phyloP scores from a whole-genome alignment of 2,888 invertebrate genomes.

The Crocallis elinguaria region DNA sequence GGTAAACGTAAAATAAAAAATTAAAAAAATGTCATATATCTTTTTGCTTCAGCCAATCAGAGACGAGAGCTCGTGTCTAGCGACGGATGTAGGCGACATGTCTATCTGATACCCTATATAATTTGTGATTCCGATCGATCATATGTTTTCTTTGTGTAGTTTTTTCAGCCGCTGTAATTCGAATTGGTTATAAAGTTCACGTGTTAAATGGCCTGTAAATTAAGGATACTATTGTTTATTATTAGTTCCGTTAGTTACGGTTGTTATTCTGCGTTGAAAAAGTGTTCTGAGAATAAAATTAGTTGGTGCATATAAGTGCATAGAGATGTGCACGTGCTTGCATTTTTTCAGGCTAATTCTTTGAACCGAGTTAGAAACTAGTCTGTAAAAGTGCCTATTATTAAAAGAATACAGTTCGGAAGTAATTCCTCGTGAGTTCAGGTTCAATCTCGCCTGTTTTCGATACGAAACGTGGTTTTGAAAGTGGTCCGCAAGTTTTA shows the following conservation, averaged over 20 bases:
- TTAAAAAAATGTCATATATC: no score
- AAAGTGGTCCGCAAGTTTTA: conserved; percentile 56
- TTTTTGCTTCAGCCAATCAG: no score
- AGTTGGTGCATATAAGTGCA: conserved; percentile 67
- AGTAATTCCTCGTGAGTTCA: conserved; percentile 26
- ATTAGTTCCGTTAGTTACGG: conserved; percentile 33
- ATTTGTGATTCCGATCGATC: conserved; percentile 83
- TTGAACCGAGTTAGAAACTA: conserved; percentile 57
- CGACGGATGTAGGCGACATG: no score
- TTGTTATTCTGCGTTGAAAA: conserved; percentile 30
- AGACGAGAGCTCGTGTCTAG: no score
- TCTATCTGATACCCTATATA: no score
- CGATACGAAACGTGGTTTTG: conserved; percentile 53
- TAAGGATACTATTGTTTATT: conserved; percentile 33
- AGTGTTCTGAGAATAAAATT: conserved; percentile 42
- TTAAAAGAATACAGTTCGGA: conserved; percentile 37
- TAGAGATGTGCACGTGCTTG: conserved; percentile 80
- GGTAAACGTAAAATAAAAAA: no score
- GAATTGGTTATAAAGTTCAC: conserved; percentile 74
- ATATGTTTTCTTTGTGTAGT: conserved; percentile 85
- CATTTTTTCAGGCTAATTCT: conserved; percentile 74
- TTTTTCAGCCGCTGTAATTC: conserved; percentile 83
- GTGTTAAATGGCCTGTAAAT: conserved; percentile 45
- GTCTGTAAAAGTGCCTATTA: conserved; percentile 41
- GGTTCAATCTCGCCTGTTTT: conserved; percentile 38